Evolutionary conservation across 2,888 invertebrate genomes (phyloP), one percentile per base, ranked within the genome.

Genomic region (Mellilla xanthometata): DNA sequence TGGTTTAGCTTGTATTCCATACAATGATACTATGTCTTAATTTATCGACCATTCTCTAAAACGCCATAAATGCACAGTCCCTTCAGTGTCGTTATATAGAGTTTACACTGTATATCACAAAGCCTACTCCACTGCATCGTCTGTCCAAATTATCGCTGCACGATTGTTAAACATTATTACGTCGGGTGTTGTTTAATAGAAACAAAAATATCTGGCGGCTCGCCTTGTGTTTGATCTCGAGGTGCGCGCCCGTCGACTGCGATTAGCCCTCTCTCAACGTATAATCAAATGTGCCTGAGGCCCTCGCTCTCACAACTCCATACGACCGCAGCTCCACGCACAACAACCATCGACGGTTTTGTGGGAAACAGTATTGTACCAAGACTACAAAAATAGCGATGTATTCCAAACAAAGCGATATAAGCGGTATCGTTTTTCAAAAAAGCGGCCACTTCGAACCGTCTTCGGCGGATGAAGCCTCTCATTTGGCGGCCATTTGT

Each of bases 151-250:
- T 85, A 88, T 87, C 87, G 88, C 87, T 87, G 84, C 88, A 85
- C 87, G 89, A 89, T 89, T 88, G 89, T 89, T 89, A 89, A 89
- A 89, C 89, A 89, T 89, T 89, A 89, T 89, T 89, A 89, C 88
- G 86, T 86, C 82, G 89, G 89, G 87, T 89, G 89, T 89, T 89
- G 89, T 89, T 89, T 89, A 89, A 89, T 89, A 89, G 89, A 89
- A 89, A 89, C 89, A 89, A 89, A 89, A 89, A 89, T 89, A 89
- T 89, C 86, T 87, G 89, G 84, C 89, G 89, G 89, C 87, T 81
- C 87, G 88, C 85, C 86, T 86, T 81, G 88, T 89, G 89, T 89
- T 89, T 89, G 89, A 89, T 89, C 89, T 89, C 89, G 88, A 87
- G 88, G 88, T 87, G 88, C 89, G 87, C 89, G 88, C 76, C 88